Conservation (phyloP, 1,140 invertebrate species). For the Drosophila setifemur region DNA sequence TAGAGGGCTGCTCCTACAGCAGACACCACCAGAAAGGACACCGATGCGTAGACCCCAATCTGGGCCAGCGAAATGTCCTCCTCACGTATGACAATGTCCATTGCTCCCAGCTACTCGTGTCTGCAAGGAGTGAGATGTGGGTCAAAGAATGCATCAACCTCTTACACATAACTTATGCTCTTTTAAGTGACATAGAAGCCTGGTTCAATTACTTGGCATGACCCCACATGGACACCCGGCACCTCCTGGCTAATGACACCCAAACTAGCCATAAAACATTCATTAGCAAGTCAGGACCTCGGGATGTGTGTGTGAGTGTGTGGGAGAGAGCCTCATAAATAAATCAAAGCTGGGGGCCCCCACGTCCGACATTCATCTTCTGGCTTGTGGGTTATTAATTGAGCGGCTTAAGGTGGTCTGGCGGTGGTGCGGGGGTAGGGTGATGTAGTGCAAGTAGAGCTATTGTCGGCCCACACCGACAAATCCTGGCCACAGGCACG, state of each 20-base stretch:
- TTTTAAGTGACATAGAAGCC: background rate
- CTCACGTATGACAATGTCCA: conserved; percentile 80
- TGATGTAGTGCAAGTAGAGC: background rate
- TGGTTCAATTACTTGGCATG: conserved; percentile 27
- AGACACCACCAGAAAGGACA: conserved; percentile 77
- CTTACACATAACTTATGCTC: background rate
- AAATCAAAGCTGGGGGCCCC: conserved; percentile 42
- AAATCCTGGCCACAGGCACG: conserved; percentile 47
- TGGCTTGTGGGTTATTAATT: conserved; percentile 60
- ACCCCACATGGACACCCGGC: conserved; percentile 5
- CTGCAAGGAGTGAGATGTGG: background rate
- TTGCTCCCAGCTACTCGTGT: conserved; percentile 9
- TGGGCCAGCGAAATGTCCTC: conserved; percentile 79
- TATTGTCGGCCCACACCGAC: no score
- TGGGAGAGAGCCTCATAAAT: conserved; percentile 62
- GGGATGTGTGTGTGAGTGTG: conserved; percentile 4
- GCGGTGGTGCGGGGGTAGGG: background rate
- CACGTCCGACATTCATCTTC: conserved; percentile 8
- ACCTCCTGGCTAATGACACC: conserved; percentile 38
- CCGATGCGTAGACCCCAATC: conserved; percentile 75
- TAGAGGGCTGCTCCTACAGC: conserved; percentile 82
- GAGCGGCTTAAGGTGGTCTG: conserved; percentile 56
- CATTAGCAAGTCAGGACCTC: conserved; percentile 46
- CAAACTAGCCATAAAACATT: conserved; percentile 62
- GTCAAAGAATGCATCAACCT: background rate